phyloP scores from a whole-genome alignment of 2,888 invertebrate genomes.

The Pomacea canaliculata region DNA sequence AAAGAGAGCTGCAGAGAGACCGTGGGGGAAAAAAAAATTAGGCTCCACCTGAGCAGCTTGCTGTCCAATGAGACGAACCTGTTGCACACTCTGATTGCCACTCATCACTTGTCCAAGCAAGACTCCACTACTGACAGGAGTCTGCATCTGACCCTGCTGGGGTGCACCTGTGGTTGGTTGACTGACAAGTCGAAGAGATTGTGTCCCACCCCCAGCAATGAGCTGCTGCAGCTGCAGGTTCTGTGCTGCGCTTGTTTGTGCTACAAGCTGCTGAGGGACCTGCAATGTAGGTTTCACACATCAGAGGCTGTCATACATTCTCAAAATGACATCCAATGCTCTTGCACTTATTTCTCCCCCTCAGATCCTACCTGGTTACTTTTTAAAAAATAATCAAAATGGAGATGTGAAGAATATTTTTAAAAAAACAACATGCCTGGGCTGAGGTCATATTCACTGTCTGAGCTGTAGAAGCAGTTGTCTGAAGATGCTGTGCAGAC shows the following conservation, averaged over 20 bases:
- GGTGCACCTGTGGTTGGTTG: slow-evolving; percentile 15
- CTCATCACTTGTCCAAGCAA: slow-evolving; percentile 18
- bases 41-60: slow-evolving; percentile 25
- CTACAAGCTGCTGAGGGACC: slow-evolving; percentile 29
- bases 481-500: slow-evolving; percentile 11
- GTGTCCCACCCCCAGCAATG: slow-evolving; percentile 19
- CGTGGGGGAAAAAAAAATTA: no score
- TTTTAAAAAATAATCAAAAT: no score
- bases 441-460: slow-evolving; percentile 7
- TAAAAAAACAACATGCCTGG: background rate
- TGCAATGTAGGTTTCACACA: background rate
- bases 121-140: background rate
- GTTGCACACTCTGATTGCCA: slow-evolving; percentile 26
- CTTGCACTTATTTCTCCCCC: no score
- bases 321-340: no score
- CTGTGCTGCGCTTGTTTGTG: slow-evolving; percentile 23
- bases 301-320: no score
- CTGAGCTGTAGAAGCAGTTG: slow-evolving; percentile 9
- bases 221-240: slow-evolving; percentile 35
- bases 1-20: no score
- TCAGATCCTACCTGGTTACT: no score
- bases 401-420: no score
- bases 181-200: slow-evolving; percentile 27
- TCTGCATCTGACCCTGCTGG: background rate
- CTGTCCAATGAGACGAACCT: slow-evolving; percentile 42